Evolutionary conservation across 2,113 vertebrate species (phyloP), one percentile per base, ranked within the genome.

Genomic region (Pagrus major): DNA sequence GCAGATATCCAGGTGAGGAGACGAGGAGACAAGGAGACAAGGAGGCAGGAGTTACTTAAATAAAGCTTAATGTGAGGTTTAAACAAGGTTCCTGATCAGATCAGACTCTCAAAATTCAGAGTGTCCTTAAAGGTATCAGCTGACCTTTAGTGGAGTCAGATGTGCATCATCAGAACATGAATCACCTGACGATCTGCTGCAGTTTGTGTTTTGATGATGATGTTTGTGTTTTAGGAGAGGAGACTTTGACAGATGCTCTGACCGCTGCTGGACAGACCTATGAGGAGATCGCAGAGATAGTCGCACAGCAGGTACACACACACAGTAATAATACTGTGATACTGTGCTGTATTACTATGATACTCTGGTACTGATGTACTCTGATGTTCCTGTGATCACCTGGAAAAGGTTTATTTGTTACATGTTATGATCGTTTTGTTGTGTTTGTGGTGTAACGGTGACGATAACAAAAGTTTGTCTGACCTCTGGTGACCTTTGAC

Each of bases 231-330:
- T 51, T 84, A 98, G 97, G 97, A 66, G 97, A 98, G 86, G 93
- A 96, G 27, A 95, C 96, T 8, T 94, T 98, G 78, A 98, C 97
- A 0, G 95, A 95, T 12, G 97, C 97, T 9, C 94, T 98, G 90
- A 97, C 96, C n/a, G 96, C 96, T 77, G 96, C 97, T 25, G 97
- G 97, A 63, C 96, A 97, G 94, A 98, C 96, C 0, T 98, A 98
- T 0, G 97, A 98, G 92, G 97, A 97, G 80, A 98, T 98, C 0
- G 97, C 97, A 54, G 94, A 91, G 87, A 94, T 98, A 1, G 96
- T 98, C 31, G 96, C 96, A n/a, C 96, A 97, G 72, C 97, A 98
- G 97, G 97, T 98, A 61, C 35, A 60, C 1, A 9, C 9, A 25
- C 10, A 25, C 23, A n/a, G n/a, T n/a, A 7, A 10, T 2, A 55